These are phyloP conservation scores for Carcharodon carcharias DNA, from an alignment of 2,797 vertebrate genomes.

Conservation along the genomic window DNA sequence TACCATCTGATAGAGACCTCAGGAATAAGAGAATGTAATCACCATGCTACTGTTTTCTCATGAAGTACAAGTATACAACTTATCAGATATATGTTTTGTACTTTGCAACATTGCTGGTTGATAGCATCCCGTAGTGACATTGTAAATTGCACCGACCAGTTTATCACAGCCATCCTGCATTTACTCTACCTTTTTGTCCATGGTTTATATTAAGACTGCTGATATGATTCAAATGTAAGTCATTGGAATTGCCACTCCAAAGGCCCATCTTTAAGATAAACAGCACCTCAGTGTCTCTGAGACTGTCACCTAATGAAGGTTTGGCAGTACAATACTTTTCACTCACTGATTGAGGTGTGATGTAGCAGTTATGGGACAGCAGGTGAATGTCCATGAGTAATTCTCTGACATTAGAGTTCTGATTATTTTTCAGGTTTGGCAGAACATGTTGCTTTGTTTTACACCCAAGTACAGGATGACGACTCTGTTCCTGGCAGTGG, in stretches of 20 bases:
- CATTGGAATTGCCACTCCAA: not conserved
- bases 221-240: not conserved
- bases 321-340: not conserved
- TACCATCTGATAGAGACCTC: too few relatives aligned
- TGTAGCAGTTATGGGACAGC: not conserved
- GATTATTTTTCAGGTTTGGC: slow-evolving; percentile 71
- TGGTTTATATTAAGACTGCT: not conserved
- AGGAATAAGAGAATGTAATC: too few relatives aligned
- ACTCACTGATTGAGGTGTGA: not conserved
- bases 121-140: not conserved
- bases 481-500: slow-evolving; percentile 79
- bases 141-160: not conserved
- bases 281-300: not conserved
- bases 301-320: not conserved
- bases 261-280: not conserved
- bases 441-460: slow-evolving; percentile 78
- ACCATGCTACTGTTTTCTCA: not conserved
- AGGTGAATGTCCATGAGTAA: not conserved
- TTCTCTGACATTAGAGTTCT: not conserved
- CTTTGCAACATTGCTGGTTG: not conserved
- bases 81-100: not conserved
- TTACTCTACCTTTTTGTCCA: not conserved
- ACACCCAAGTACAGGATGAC: slow-evolving; percentile 79
- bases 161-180: not conserved
- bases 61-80: not conserved